Evolutionary conservation across 2,113 vertebrate genomes (phyloP).

Genomic region (Columbina picui): DNA sequence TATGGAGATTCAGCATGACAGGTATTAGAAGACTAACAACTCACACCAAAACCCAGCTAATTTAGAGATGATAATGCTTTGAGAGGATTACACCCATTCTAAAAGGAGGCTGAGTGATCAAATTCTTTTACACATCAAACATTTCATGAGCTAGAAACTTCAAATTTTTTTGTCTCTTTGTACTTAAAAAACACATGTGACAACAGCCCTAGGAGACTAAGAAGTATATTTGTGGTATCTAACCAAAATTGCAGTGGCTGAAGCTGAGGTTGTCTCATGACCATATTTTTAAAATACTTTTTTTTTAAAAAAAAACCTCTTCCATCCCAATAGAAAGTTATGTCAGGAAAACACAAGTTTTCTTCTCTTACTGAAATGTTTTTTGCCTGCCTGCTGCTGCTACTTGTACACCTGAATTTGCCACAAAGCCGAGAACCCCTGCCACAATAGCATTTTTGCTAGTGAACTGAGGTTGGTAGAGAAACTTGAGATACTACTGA

Average conservation of each 20-base stretch:
- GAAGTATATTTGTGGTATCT: neutral
- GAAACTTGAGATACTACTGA: neutral
- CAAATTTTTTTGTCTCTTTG: neutral
- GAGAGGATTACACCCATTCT: neutral
- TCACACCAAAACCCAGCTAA: neutral
- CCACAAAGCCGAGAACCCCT: neutral
- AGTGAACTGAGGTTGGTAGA: neutral
- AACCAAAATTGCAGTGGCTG: neutral
- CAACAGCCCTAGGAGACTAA: neutral
- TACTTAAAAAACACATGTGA: neutral
- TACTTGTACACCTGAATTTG: neutral
- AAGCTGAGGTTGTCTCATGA: neutral
- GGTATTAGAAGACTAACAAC: neutral
- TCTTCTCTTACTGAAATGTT: neutral
- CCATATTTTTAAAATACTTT: rapidly evolving
- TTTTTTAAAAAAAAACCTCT: neutral
- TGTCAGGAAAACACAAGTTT: neutral
- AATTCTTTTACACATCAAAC: neutral
- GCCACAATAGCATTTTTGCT: neutral
- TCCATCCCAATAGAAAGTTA: neutral
- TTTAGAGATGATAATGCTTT: neutral
- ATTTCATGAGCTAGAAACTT: neutral
- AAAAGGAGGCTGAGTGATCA: neutral
- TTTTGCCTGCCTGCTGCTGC: neutral
- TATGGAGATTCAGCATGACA: neutral